Conservation (phyloP, 1,140 invertebrate species). For the Drosophila guanche region DNA sequence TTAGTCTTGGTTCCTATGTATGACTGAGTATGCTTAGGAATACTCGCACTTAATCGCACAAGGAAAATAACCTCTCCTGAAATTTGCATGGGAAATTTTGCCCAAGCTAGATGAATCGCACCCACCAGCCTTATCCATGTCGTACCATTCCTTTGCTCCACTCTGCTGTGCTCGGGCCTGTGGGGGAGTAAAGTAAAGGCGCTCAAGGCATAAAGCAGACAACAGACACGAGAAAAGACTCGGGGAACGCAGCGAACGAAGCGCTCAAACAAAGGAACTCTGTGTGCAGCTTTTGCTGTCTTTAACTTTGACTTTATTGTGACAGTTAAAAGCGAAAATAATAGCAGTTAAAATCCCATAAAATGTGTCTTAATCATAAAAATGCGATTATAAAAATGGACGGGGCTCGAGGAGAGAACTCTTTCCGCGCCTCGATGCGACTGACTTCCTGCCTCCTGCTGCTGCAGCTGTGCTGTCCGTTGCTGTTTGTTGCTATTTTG, state of each 20-base stretch:
- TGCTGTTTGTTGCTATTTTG: constrained; percentile 61
- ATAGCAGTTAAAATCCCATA: constrained; percentile 82
- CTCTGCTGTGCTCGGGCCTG: constrained; percentile 8
- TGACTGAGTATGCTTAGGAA: constrained; percentile 9
- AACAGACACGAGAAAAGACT: constrained; percentile 11
- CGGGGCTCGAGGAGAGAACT: constrained; percentile 54
- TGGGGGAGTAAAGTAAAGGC: no score
- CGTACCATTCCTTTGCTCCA: constrained; percentile 23
- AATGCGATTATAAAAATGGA: constrained; percentile 82
- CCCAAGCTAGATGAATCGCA: constrained; percentile 35
- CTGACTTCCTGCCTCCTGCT: constrained; percentile 5
- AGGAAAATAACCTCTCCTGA: constrained; percentile 29
- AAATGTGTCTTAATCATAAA: constrained; percentile 83
- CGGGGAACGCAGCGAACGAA: no score
- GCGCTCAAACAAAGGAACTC: constrained; percentile 68
- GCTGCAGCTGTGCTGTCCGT: constrained; percentile 15
- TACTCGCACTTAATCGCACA: constrained; percentile 21
- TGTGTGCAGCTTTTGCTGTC: constrained; percentile 71
- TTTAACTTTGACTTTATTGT: constrained; percentile 82
- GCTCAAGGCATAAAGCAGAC: no score
- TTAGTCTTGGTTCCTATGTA: background rate
- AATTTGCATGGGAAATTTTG: constrained; percentile 64
- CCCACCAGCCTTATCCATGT: constrained; percentile 4
- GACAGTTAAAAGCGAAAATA: constrained; percentile 82
- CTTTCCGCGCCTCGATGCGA: constrained; percentile 33